Evolutionary conservation across 2,888 invertebrate species (phyloP).

Genomic region (Hydrotaea diabolus): DNA sequence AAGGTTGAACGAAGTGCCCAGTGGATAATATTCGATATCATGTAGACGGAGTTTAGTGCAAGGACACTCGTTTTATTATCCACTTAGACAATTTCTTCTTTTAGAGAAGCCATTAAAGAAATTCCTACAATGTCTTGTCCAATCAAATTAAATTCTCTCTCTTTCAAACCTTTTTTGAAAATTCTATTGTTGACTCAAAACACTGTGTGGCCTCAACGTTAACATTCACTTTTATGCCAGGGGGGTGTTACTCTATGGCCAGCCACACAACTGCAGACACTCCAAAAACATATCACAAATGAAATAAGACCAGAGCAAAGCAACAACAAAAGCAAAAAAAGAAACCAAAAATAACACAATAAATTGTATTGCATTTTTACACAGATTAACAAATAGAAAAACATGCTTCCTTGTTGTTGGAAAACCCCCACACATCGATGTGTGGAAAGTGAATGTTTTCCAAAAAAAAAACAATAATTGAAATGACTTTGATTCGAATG

Average conservation of each 20-base stretch:
- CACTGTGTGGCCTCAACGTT: constrained; percentile 23
- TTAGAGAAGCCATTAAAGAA: too few relatives aligned
- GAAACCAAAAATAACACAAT: neutral
- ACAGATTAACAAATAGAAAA: constrained; percentile 2
- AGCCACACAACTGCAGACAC: neutral
- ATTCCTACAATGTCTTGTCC: too few relatives aligned
- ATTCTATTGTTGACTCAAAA: neutral
- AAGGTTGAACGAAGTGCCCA: too few relatives aligned
- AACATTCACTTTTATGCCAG: constrained; percentile 62
- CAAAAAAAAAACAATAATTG: neutral
- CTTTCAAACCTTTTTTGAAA: too few relatives aligned
- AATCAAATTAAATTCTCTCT: too few relatives aligned
- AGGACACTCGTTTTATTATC: too few relatives aligned
- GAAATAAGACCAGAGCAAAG: neutral
- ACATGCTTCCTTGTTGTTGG: constrained; percentile 26
- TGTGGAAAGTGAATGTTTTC: constrained; percentile 14
- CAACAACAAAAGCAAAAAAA: neutral
- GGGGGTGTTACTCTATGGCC: constrained; percentile 52
- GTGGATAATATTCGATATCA: too few relatives aligned
- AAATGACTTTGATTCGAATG: too few relatives aligned
- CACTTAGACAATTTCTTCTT: too few relatives aligned
- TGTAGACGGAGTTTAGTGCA: too few relatives aligned
- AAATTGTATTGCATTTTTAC: constrained; percentile 26
- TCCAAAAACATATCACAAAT: constrained; percentile 11
- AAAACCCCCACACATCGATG: neutral